Evolutionary conservation across 2,113 vertebrate genomes (phyloP), one percentile per base, ranked within the genome.

Genomic region (Cyanoramphus novaezelandiae): DNA sequence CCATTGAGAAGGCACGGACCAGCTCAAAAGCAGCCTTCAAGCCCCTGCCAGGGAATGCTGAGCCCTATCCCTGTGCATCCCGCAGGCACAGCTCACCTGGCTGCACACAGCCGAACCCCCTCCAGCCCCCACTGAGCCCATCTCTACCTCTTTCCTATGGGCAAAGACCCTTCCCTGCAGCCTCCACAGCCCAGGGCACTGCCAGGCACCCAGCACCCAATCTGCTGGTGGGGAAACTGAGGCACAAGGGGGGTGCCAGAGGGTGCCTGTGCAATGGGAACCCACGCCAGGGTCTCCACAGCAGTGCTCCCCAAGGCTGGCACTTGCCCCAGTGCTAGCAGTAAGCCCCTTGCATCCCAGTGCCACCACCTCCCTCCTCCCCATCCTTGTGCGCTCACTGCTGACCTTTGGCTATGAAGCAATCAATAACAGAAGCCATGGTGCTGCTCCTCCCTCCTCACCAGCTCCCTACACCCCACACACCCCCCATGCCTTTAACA

Each of bases 401-500:
- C 88, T 97, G 96, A 97, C 96, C 96, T 97, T 96, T 95, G 93
- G 57, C 95, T 94, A 92, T 0, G 0, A 29, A 76, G 43, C 70
- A 55, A 97, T 97, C 96, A 85, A 97, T 97, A 96, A 93, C 3
- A 2, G 93, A 96, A 86, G 82, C 90, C 67, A 13, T 3, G 7
- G 88, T 33, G 70, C 88, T 0, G 9, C 92, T 69, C 85, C 92
- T 90, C 85, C 93, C 92, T 81, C 87, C 65, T 53, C 5, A 0
- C 57, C 3, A 14, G n/a, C 78, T 65, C 85, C 76, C 46, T 0
- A 3, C 11, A 2, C 16, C 43, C 69, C 62, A 41, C 0, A 1
- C 80, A 79, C 1, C 1, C 67, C 91, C 79, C 2, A 4, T 35
- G 39, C 28, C 84, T 77, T 77, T 64, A 63, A 43, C 14, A 11